A percentile compares a stretch with the other conserved stretches of the same genome.
Evolutionary conservation across 2,797 vertebrate species (phyloP).

Genomic region (Chelon labrosus): DNA sequence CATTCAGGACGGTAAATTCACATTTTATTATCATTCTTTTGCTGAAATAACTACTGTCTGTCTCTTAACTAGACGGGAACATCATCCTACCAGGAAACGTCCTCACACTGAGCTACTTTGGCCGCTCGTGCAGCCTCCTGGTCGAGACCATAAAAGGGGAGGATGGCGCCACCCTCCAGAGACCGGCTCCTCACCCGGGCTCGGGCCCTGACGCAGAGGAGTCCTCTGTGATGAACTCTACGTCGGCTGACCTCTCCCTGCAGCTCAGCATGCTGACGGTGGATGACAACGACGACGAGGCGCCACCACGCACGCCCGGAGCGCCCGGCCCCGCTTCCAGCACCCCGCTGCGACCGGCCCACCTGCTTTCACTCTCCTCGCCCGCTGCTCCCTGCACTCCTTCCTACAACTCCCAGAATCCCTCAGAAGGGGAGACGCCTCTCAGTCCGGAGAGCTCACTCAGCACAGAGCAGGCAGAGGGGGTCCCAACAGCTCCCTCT

Average conservation of each 20-base stretch:
- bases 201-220: conserved; percentile 46
- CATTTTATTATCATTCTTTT: neutral
- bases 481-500: conserved; percentile 56
- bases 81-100: conserved; percentile 90
- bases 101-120: conserved; percentile 89
- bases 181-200: conserved; percentile 19
- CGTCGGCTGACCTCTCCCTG: conserved; percentile 85
- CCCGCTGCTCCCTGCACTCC: conserved; percentile 57
- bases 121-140: conserved; percentile 84
- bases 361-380: conserved; percentile 26
- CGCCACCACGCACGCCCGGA: conserved; percentile 2
- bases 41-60: conserved; percentile 13
- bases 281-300: conserved; percentile 44
- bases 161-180: conserved; percentile 82
- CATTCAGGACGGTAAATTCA: no score
- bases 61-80: conserved; percentile 84
- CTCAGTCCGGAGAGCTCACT: conserved; percentile 31
- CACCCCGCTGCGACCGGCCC: conserved; percentile 75
- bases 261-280: conserved; percentile 86
- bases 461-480: conserved; percentile 28
- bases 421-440: conserved; percentile 25
- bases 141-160: conserved; percentile 88
- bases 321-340: conserved; percentile 68
- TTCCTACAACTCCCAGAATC: conserved; percentile 51
- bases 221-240: conserved; percentile 46